Evolutionary conservation across 2,797 vertebrate species (phyloP), one percentile per base, ranked within the genome.

Genomic region (Gambelia wislizenii): DNA sequence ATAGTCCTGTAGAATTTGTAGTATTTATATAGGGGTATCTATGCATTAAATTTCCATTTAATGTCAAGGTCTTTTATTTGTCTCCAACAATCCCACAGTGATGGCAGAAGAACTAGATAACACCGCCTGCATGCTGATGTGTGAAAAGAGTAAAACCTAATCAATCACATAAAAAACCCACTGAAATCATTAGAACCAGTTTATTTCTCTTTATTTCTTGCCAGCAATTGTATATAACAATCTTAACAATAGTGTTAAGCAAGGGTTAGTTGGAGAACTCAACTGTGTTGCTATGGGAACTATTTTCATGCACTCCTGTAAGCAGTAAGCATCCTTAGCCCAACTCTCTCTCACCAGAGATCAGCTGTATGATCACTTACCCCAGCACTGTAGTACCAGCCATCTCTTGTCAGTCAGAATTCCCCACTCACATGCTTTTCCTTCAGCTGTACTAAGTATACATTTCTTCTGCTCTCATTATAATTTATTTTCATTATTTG

Each of bases 401-500:
- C 75, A 59, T 79, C n/a, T 39, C n/a, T 47, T 52, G 30, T 49
- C 70, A 33, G 10, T 67, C 42, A 47, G 22, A 47, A 80, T 80
- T 61, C 4, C 56, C 54, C 30, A 47, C 20, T 30, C n/a, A 2
- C 49, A 61, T 88, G 20, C 22, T 25, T 20, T 70, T 39, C 2
- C 18, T 54, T 27, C 72, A 89, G 77, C 78, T 74, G 36, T 36
- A 36, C 39, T 30, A 79, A 36, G n/a, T 13, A n/a, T 78, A 54
- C 42, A 1, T 44, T 79, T 70, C 49, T 70, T 42, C 25, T 75
- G 69, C 3, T 33, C 67, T 72, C 36, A 79, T 70, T 85, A 83
- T 84, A 1, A 86, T 61, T 94, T 83, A 69, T 88, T 87, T 42
- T 87, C 67, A 81, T 89, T 91, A 18, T 83, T 87, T 90, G 39